Evolutionary conservation across 2,113 vertebrate species (phyloP).

Genomic region (Lepisosteus osseus): DNA sequence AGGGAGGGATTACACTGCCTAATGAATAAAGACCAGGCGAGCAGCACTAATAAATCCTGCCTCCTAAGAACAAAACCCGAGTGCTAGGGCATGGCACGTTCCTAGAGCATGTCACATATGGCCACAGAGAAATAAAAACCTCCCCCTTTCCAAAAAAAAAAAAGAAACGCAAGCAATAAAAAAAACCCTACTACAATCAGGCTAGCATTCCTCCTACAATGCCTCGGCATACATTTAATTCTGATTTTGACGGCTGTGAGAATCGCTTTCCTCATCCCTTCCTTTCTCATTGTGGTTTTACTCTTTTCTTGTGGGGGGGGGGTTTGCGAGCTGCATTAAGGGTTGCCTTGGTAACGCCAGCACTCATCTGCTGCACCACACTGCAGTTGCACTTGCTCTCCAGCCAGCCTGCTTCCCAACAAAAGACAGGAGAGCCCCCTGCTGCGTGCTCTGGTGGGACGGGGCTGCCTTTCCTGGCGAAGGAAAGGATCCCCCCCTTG

Average conservation of each 20-base stretch:
- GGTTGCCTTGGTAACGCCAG: slow-evolving; percentile 81
- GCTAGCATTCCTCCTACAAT: not conserved
- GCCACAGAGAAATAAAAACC: slow-evolving; percentile 54
- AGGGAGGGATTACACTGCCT: slow-evolving; percentile 33
- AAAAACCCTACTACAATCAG: not conserved
- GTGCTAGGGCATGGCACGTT: not conserved
- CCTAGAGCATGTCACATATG: not conserved
- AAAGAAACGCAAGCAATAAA: not conserved
- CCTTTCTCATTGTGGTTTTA: slow-evolving; percentile 41
- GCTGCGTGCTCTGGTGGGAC: slow-evolving; percentile 46
- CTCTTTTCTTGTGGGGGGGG: slow-evolving; percentile 50
- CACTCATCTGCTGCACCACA: slow-evolving; percentile 72
- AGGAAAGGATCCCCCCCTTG: not conserved
- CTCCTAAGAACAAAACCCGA: too few species aligned
- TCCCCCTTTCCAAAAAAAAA: slow-evolving; percentile 10
- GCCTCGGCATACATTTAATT: slow-evolving; percentile 35
- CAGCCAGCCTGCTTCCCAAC: slow-evolving; percentile 47
- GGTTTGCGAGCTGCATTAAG: slow-evolving; percentile 60
- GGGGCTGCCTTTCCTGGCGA: slow-evolving; percentile 43
- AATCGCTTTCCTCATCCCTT: slow-evolving; percentile 9
- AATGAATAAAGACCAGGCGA: slow-evolving; percentile 51
- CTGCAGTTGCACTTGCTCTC: slow-evolving; percentile 54
- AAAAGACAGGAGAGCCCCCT: slow-evolving; percentile 28
- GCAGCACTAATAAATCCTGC: slow-evolving; percentile 28
- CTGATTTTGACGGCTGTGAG: slow-evolving; percentile 7